These are phyloP conservation scores for Macrophya annulata DNA, from an alignment of 2,888 invertebrate species.

Conservation along the genomic window DNA sequence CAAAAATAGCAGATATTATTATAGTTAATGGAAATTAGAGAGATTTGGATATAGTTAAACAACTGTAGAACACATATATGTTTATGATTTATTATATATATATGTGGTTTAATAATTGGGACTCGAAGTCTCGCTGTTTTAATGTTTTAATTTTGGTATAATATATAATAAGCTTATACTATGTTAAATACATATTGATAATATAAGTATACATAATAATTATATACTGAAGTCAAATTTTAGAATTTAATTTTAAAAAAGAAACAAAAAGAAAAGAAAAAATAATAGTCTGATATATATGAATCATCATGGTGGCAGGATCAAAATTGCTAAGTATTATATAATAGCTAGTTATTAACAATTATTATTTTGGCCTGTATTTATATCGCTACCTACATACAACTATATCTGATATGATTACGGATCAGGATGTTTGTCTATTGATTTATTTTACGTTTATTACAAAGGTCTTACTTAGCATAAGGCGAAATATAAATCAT, in stretches of 20 bases:
- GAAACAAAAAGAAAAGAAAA: background rate
- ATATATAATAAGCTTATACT: background rate
- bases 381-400: background rate
- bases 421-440: background rate
- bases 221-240: background rate
- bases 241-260: slow-evolving; percentile 1
- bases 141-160: slow-evolving; percentile 17
- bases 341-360: background rate
- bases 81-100: background rate
- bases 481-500: background rate
- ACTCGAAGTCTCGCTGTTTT: slow-evolving; percentile 8
- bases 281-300: slow-evolving; percentile 3
- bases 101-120: slow-evolving; percentile 16
- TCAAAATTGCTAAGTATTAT: slow-evolving; percentile 23
- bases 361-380: background rate
- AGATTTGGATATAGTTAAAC: background rate
- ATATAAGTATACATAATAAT: background rate
- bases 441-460: background rate
- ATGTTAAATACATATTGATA: background rate
- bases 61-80: background rate
- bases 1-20: background rate
- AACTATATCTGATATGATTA: background rate
- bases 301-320: background rate
- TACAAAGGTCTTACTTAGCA: background rate
- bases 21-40: background rate